Evolutionary conservation across 37 sponge, comb jelly and placozoan genomes (phyloP), one percentile per base, ranked within the genome.

Genomic region (Haliclona indistincta): DNA sequence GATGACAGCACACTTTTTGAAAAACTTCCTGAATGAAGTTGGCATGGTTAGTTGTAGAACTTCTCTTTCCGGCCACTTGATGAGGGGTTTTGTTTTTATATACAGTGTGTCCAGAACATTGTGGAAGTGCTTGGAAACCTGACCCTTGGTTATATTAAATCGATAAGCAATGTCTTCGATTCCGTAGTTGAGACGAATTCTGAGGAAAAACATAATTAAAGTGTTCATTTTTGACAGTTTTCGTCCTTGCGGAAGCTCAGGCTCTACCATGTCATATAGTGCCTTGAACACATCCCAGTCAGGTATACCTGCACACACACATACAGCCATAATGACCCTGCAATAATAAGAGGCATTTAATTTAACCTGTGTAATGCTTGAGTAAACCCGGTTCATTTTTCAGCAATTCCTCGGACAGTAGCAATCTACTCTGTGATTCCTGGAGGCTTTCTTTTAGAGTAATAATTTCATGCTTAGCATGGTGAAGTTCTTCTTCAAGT

Each of bases 1-100:
- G 26, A 71, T 56, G 17, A 58, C 75, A 74, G 28, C 32, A 35
- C 75, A 74, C 29, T 74, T 58, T 56, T 58, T 74, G 26, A 34
- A 58, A 58, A 33, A 74, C 4, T 36, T 74, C 36, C 75, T 34
- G 20, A 56, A 39, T 20, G 39, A 74, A 54, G 28, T 56, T 30
- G 75, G 62, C 75, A 55, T 58, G 32, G 38, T 58, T 26, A 38
- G 8, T 26, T 28, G 22, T 2, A 37, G 41, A 19, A 38, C 20
- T 23, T 58, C 26, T 58, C 62, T 58, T 17, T 73, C 56, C 3
- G 56, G 45, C 60, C 62, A 74, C 42, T 58, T 54, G 58, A 58
- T 74, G 29, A 58, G 34, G 28, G 3, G 38, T 20, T 4, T 4
- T 38, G 38, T 56, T 66, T 66, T 40, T 34, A 66, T 2, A n/a